phyloP scores from a whole-genome alignment of 2,888 invertebrate species.

The Agrotis puta region DNA sequence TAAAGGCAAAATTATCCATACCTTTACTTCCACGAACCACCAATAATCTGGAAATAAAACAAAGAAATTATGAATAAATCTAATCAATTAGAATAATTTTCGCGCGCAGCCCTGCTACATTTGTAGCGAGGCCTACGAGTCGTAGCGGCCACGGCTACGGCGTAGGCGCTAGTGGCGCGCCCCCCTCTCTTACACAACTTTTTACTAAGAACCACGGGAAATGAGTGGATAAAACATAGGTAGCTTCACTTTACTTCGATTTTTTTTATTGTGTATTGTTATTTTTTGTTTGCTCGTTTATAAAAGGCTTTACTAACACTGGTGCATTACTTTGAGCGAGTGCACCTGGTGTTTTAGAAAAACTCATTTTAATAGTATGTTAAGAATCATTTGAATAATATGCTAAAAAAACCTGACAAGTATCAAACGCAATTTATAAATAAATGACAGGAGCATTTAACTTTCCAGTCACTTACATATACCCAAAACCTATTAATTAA shows the following conservation, averaged over 20 bases:
- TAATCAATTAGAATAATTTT: constrained; percentile 66
- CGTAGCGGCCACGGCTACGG: constrained; percentile 76
- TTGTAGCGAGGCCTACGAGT: constrained; percentile 76
- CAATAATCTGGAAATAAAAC: constrained; percentile 2
- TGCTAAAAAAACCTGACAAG: no score
- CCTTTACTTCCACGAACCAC: background rate
- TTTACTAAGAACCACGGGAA: constrained; percentile 90
- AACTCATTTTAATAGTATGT: no score
- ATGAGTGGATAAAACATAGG: constrained; percentile 90
- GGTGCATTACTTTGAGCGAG: no score
- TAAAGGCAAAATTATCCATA: background rate
- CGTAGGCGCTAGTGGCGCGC: constrained; percentile 77
- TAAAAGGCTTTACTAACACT: no score
- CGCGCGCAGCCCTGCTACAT: constrained; percentile 71
- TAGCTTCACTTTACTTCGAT: constrained; percentile 83
- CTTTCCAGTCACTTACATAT: no score
- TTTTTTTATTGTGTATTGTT: constrained; percentile 49
- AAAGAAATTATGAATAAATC: constrained; percentile 53
- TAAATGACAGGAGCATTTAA: background rate
- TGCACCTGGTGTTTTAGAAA: no score
- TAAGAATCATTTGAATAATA: no score
- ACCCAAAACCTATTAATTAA: background rate
- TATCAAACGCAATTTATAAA: background rate
- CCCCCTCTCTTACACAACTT: constrained; percentile 85
- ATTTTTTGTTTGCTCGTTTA: no score